Evolutionary conservation across 2,797 vertebrate genomes (phyloP).

Genomic region (Phalanger gymnotis): DNA sequence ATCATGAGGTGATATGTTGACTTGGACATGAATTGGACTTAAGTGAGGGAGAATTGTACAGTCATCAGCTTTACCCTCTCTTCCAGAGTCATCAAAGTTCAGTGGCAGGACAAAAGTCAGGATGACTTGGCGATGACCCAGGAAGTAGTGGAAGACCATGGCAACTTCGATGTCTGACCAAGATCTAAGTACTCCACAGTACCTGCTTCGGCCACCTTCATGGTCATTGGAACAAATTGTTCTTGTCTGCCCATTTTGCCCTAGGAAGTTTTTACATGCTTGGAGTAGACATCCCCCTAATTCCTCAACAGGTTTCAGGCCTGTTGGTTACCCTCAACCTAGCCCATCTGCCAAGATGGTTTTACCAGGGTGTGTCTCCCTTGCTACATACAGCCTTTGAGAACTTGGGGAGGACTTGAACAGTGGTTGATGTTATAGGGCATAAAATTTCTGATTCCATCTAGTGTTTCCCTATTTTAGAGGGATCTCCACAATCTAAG

Average conservation of each 20-base stretch:
- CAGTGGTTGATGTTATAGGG: background rate
- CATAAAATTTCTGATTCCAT: background rate
- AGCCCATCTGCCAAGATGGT: background rate
- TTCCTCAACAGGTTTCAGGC: background rate
- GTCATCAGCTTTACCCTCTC: background rate
- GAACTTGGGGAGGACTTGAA: background rate
- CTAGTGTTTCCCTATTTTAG: background rate
- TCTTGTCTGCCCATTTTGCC: background rate
- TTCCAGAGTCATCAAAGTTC: background rate
- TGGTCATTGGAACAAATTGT: background rate
- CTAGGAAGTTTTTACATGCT: background rate
- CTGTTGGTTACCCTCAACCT: background rate
- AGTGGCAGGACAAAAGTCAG: background rate
- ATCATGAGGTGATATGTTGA: background rate
- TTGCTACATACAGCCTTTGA: background rate
- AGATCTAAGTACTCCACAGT: too few species aligned
- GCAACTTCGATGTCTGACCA: too few species aligned
- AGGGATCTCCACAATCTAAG: conserved; percentile 47
- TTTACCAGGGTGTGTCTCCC: background rate
- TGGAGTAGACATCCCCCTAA: background rate
- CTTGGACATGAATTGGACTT: background rate
- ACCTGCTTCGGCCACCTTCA: too few species aligned
- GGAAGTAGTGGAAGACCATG: too few species aligned
- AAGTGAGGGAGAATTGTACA: background rate
- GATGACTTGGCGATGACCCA: background rate